phyloP scores from a whole-genome alignment of 2,888 invertebrate genomes.

The Tetragnatha montana region DNA sequence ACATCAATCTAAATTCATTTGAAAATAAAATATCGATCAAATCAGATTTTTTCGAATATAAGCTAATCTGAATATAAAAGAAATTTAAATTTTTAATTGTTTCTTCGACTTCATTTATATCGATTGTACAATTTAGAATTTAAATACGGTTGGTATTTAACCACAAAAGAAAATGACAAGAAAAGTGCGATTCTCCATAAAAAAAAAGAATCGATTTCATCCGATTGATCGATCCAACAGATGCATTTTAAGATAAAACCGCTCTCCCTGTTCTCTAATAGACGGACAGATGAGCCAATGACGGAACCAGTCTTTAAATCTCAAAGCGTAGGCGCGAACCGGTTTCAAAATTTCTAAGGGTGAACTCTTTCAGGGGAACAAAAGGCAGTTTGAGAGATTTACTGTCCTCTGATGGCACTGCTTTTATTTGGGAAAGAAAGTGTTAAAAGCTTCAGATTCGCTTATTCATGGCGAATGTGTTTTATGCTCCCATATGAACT shows the following conservation, averaged over 20 bases:
- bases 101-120: too few relatives aligned
- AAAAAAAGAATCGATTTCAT: too few relatives aligned
- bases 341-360: constrained; percentile 53
- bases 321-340: constrained; percentile 63
- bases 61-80: too few relatives aligned
- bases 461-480: not conserved
- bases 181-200: too few relatives aligned
- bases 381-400: not conserved
- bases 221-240: not conserved
- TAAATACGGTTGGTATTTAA: too few relatives aligned
- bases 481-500: too few relatives aligned
- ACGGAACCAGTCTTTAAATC: constrained; percentile 53
- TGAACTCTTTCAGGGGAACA: constrained; percentile 28
- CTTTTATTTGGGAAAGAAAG: not conserved
- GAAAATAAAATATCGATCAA: too few relatives aligned
- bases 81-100: too few relatives aligned
- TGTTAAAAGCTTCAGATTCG: not conserved
- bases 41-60: too few relatives aligned
- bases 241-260: constrained; percentile 17
- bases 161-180: too few relatives aligned
- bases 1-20: too few relatives aligned
- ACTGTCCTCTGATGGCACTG: not conserved
- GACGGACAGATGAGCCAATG: not conserved
- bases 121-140: too few relatives aligned
- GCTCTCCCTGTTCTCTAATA: not conserved